Conservation (phyloP, 2,888 invertebrate genomes). For the Merodon equestris region DNA sequence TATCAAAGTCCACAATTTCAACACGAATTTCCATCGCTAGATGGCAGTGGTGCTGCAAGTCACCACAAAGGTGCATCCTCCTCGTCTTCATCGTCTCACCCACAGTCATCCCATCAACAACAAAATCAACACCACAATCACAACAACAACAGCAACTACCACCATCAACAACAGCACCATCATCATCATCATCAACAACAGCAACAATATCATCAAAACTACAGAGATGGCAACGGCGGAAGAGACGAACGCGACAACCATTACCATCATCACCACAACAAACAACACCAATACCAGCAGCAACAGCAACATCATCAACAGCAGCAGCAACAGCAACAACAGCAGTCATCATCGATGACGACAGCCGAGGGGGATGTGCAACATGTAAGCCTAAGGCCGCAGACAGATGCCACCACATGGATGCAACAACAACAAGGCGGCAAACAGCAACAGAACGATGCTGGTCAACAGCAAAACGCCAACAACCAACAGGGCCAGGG, state of each 20-base stretch:
- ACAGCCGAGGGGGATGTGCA: constrained; percentile 55
- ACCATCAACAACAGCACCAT: constrained; percentile 57
- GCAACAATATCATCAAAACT: constrained; percentile 72
- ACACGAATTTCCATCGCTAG: constrained; percentile 95
- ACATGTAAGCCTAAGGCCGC: constrained; percentile 76
- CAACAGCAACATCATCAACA: constrained; percentile 50
- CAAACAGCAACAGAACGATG: constrained; percentile 74
- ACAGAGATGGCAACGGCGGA: constrained; percentile 78
- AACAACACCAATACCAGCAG: constrained; percentile 72
- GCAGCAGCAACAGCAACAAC: constrained; percentile 49
- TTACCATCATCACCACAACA: constrained; percentile 61
- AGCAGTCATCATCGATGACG: constrained; percentile 41
- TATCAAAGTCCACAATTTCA: constrained; percentile 94
- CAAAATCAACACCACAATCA: constrained; percentile 69
- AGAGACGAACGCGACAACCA: constrained; percentile 64
- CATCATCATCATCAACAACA: constrained; percentile 63
- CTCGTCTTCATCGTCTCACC: constrained; percentile 69
- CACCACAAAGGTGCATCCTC: constrained; percentile 76
- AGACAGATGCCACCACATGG: constrained; percentile 78
- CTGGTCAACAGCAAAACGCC: constrained; percentile 73
- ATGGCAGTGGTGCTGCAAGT: constrained; percentile 80
- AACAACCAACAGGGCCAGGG: constrained; percentile 79
- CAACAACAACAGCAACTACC: constrained; percentile 66
- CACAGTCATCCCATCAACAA: constrained; percentile 71
- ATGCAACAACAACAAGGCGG: constrained; percentile 70